Evolutionary conservation across 2,888 invertebrate species (phyloP), one percentile per base, ranked within the genome.

Genomic region (Nymphalis c-album): DNA sequence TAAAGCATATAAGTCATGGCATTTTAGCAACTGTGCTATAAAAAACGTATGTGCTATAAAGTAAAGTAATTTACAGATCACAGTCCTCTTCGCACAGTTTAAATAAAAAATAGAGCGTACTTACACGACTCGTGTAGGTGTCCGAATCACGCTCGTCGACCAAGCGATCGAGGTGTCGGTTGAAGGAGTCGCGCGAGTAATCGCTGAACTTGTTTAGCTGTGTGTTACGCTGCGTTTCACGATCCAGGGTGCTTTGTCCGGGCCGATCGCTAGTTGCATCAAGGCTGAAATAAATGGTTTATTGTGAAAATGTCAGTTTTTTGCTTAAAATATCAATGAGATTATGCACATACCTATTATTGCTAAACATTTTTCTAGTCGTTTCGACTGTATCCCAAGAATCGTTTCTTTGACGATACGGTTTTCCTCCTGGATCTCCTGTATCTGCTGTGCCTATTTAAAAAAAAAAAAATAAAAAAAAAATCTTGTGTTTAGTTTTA

Each of bases 371-470:
- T 72, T 96, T 95, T 79, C 95, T 94, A 1, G 96, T 96, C 85
- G 96, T 96, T 66, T 96, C 95, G 66, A 97, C 94, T 7, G 95
- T 94, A 79, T 97, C 97, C 96, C 97, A 97, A 31, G 96, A 96
- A 78, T 97, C 96, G 62, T 95, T 93, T 68, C 96, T 92, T 0
- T 80, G 70, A 50, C 78, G 77, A 75, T 84, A 87, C 1, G 83
- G 72, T 72, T 84, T 90, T 71, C 90, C 90, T 59, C 91, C 91
- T 6, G 91, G 91, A 76, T 92, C 91, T 2, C 71, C 68, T 20
- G 72, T 74, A 50, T 89, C 90, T 1, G 71, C 73, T 57, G 83
- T 76, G 67, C 76, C 90, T 90, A 68, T 31, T 55, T 61, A 58
- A 67, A 67, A 60, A 62, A 67, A 17, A 31, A 35, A 40, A 17